Evolutionary conservation across 2,113 vertebrate genomes (phyloP).

Genomic region (Rhineura floridana): DNA sequence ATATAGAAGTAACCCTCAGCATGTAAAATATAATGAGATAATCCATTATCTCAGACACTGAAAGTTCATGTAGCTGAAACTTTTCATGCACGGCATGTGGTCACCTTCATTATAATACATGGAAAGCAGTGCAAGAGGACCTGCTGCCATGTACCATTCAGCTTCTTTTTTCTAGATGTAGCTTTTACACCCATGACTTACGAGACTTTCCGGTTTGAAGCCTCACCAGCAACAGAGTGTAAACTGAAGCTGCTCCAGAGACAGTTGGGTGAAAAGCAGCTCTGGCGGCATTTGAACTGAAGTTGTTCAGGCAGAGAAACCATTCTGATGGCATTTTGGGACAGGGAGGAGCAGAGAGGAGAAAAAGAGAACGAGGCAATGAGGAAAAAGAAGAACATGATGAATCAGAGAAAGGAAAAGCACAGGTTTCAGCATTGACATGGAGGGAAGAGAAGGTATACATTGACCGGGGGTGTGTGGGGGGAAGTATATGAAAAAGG

Average conservation of each 20-base stretch:
- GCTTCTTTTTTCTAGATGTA: not conserved
- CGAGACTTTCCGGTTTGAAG: constrained; percentile 48
- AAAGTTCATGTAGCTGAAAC: fast-evolving
- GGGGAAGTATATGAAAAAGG: not conserved
- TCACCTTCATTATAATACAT: constrained; percentile 28
- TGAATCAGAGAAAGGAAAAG: not conserved
- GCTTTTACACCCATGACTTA: constrained; percentile 49
- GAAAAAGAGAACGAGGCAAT: fast-evolving
- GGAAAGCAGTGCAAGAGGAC: not conserved
- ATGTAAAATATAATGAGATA: not conserved
- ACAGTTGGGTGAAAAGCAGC: constrained; percentile 58
- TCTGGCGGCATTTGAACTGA: constrained; percentile 56
- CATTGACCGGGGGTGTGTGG: too few species aligned
- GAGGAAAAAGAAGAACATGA: not conserved
- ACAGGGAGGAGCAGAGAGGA: not conserved
- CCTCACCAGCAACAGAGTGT: constrained; percentile 51
- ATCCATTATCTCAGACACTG: fast-evolving
- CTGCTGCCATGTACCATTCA: not conserved
- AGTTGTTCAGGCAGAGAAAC: constrained; percentile 62
- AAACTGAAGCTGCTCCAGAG: constrained; percentile 68
- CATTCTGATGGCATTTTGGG: constrained; percentile 35
- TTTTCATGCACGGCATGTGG: fast-evolving
- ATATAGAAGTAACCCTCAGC: fast-evolving
- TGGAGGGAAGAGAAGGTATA: not conserved
- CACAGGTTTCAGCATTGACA: not conserved